Evolutionary conservation across 2,113 vertebrate genomes (phyloP).

Genomic region (Prunella fulvescens): DNA sequence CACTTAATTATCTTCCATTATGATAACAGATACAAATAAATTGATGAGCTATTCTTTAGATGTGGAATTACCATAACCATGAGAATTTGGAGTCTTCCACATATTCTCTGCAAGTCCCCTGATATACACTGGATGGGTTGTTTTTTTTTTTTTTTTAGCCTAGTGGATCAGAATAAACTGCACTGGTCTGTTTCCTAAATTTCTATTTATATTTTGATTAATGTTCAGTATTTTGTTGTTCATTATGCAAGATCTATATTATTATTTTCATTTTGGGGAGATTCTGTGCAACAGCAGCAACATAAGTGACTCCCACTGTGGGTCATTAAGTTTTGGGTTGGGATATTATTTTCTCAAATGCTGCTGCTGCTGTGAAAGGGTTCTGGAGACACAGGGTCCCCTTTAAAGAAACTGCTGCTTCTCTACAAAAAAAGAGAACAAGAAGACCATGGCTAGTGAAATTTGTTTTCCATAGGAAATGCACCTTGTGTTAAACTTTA

Average conservation of each 20-base stretch:
- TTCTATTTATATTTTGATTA: slow-evolving; percentile 14
- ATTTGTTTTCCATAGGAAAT: background rate
- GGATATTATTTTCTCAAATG: background rate
- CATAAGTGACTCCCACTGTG: background rate
- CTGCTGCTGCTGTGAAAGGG: background rate
- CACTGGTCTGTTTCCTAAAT: background rate
- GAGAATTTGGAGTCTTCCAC: background rate
- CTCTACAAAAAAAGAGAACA: background rate
- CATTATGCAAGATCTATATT: background rate
- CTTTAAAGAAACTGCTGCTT: background rate
- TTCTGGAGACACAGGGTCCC: background rate
- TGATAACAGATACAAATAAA: background rate
- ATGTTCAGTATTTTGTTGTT: slow-evolving; percentile 11
- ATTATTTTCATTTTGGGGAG: background rate
- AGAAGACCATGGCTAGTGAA: background rate
- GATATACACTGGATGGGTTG: background rate
- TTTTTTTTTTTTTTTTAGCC: background rate
- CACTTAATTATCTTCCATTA: background rate
- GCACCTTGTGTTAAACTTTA: background rate
- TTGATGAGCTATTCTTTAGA: background rate
- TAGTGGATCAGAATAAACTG: background rate
- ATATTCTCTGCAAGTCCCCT: background rate
- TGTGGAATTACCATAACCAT: background rate
- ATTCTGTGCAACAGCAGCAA: background rate
- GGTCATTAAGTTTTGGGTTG: slow-evolving; percentile 33